Base-by-base conservation (phyloP, 2,113 vertebrate genomes). In the Seriola rivoliana region DNA sequence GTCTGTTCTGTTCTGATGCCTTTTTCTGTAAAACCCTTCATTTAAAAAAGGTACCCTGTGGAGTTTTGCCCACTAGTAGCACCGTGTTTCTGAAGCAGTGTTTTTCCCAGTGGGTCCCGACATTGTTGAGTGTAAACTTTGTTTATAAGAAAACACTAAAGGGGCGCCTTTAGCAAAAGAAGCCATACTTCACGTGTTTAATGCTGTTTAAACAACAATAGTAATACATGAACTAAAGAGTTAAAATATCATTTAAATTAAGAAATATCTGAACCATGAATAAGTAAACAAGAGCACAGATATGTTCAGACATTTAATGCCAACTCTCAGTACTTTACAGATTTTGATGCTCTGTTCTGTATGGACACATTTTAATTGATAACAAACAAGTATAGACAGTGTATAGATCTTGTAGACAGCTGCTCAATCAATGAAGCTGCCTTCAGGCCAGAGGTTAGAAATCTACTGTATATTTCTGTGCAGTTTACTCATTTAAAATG, bases 401-500 rank as follows among this genome's bases (percentile, higher is more conserved):
- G 29, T 58, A 46, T 10, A 5, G 17, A 8, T n/a, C 17, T n/a
- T 8, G 36, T 3, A 36, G 46, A 54, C 59, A 48, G 64, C 36
- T n/a, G 58, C 38, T 82, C 63, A 71, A 46, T 67, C 55, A 76
- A 19, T 73, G 12, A 48, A 58, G 52, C 25, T 60, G n/a, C 40
- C 23, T 67, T 65, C 7, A 52, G 67, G 62, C 60, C 66, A 71
- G 58, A 80, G 66, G 64, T 87, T 50, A 66, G 63, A 5, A 44
- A n/a, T 25, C 34, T 14, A 54, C 50, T 55, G 25, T 64, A 57
- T n/a, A 44, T 32, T 71, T 64, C 57, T 48, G 54, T 4, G 44
- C 62, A 80, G 71, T 71, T n/a, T 59, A 19, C 40, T 75, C 52
- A 72, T 67, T 82, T 60, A 14, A 74, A 77, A 62, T 68, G 55